A percentile compares a stretch with the other conserved stretches of the same genome.
These are phyloP conservation scores for Thermophis baileyi DNA, from an alignment of 2,113 vertebrate genomes.

Conservation along the genomic window DNA sequence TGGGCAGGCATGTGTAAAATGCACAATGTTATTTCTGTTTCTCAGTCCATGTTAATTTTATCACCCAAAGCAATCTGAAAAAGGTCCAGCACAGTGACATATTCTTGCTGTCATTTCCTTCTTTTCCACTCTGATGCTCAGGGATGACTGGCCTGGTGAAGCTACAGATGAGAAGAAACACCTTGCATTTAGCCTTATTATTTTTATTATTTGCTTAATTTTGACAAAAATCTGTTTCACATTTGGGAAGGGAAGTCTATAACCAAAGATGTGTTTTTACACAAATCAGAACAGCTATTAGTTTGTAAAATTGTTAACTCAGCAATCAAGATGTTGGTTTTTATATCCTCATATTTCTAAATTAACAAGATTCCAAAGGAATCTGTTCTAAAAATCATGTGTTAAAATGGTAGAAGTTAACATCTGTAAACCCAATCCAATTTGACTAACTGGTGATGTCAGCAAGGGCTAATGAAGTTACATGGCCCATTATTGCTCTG, in stretches of 20 bases:
- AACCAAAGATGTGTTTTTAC: background rate
- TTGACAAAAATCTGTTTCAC: background rate
- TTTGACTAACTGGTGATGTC: background rate
- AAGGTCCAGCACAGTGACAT: background rate
- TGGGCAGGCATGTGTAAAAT: background rate
- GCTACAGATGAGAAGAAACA: background rate
- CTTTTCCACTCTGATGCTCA: background rate
- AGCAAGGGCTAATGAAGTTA: background rate
- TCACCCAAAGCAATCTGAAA: background rate
- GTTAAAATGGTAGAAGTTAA: background rate
- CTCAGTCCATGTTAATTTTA: background rate
- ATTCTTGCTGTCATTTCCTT: background rate
- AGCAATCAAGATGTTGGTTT: background rate
- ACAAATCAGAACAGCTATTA: background rate
- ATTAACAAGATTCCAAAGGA: background rate
- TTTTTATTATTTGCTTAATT: background rate
- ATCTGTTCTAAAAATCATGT: background rate
- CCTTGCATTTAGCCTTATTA: background rate
- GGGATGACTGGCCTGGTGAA: background rate
- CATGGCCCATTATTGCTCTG: background rate
- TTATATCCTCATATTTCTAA: background rate
- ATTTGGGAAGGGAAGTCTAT: background rate
- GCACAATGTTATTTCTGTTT: background rate
- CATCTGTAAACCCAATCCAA: background rate
- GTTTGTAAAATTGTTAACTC: background rate